Evolutionary conservation across 2,888 invertebrate species (phyloP).

Genomic region (Erebia ligea): DNA sequence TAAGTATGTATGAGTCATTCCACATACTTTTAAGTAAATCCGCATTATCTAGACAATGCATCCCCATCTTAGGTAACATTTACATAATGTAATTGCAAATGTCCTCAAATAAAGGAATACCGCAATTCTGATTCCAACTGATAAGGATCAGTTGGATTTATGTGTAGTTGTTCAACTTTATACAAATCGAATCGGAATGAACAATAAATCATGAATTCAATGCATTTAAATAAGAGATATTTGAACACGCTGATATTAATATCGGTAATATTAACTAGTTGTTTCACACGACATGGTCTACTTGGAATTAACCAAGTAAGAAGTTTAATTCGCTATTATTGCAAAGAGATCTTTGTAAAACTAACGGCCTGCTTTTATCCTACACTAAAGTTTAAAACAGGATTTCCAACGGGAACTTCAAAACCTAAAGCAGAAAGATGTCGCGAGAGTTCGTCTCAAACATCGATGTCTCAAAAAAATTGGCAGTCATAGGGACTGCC

Average conservation of each 20-base stretch:
- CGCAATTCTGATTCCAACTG: neutral
- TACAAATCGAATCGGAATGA: conserved; percentile 3
- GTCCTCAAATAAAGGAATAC: neutral
- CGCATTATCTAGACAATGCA: neutral
- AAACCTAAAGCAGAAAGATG: too few species aligned
- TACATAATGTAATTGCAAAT: neutral
- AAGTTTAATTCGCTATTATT: too few species aligned
- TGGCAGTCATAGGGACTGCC: too few species aligned
- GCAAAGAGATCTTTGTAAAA: too few species aligned
- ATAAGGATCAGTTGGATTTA: conserved; percentile 8
- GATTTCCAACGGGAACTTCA: too few species aligned
- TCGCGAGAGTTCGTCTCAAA: too few species aligned
- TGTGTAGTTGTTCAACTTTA: conserved; percentile 9
- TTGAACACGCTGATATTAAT: conserved; percentile 1
- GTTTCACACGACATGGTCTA: neutral
- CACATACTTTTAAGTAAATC: neutral
- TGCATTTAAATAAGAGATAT: conserved; percentile 29
- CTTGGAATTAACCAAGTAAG: neutral
- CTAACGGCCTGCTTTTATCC: too few species aligned
- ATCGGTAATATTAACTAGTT: neutral
- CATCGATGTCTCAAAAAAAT: too few species aligned
- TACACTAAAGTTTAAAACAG: too few species aligned
- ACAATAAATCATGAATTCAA: conserved; percentile 32
- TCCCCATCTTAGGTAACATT: neutral
- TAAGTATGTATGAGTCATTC: neutral